Evolutionary conservation across 2,888 invertebrate genomes (phyloP), one percentile per base, ranked within the genome.

Genomic region (Ormyrus nitidulus): DNA sequence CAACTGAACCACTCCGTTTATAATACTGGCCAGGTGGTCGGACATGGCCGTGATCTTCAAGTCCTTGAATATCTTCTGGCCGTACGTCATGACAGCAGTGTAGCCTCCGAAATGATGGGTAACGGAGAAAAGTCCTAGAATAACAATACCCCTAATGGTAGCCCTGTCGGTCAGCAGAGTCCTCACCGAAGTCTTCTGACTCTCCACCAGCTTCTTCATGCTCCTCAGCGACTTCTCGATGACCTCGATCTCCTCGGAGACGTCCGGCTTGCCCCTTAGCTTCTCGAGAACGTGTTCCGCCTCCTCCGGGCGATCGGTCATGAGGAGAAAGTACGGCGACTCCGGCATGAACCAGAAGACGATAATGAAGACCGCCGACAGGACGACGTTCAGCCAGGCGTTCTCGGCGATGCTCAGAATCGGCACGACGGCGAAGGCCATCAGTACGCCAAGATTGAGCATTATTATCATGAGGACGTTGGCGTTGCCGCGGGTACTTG

Each of bases 381-480:
- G 83, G 0, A 87, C 58, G 5, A 91, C 84, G 13, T 91, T 91
- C 11, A 86, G 66, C 5, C 82, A 81, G 0, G 87, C 86, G 51
- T 85, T 82, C 6, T 46, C 46, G 9, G 79, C 56, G 64, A 89
- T 85, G 8, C 85, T 86, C 4, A 88, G 81, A 5, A 84, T 84
- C 5, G 88, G 88, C 0, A 85, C 86, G 0, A 88, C 68, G 0
- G 84, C 76, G 84, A 85, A 89, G 6, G 86, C 83, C 51, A 85
- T 71, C 6, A 90, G 82, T n/a, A 87, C 85, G 8, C 89, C 90
- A 48, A 85, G 54, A 69, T 87, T 88, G 86, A 91, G 91, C 87
- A 92, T 92, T 89, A 93, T 92, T 85, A 92, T 92, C 90, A 92
- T 92, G 83, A 93, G 90, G 34, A 93, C 93, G 65, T 70, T 79